A percentile compares a stretch with the other conserved stretches of the same genome.
phyloP scores from a whole-genome alignment of 2,797 vertebrate species.

The Benthosema pterotum region DNA sequence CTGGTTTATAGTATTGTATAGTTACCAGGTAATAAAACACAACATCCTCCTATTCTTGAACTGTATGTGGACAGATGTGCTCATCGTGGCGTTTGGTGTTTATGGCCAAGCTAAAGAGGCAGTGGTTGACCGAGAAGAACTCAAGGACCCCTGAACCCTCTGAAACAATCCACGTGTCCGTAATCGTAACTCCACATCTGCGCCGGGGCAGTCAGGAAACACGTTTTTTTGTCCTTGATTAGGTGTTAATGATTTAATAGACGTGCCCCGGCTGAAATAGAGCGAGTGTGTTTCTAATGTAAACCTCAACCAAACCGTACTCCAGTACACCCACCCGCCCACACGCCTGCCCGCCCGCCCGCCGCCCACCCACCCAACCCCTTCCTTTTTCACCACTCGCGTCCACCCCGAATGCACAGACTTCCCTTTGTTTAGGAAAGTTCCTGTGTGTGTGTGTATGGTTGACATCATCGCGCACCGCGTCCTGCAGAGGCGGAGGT shows the following conservation, averaged over 20 bases:
- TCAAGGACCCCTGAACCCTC: conserved; percentile 18
- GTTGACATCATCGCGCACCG: conserved; percentile 78
- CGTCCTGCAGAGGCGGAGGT: conserved; percentile 64
- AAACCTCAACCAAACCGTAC: conserved; percentile 40
- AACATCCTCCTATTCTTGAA: neutral
- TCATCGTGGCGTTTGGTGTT: neutral
- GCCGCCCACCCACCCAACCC: conserved; percentile 20
- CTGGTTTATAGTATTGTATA: too few species aligned
- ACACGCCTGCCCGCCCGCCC: conserved; percentile 2
- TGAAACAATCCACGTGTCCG: conserved; percentile 14
- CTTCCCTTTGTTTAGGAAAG: conserved; percentile 83
- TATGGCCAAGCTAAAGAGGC: neutral
- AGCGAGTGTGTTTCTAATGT: conserved; percentile 57
- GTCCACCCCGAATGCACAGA: conserved; percentile 77
- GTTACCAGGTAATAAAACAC: neutral
- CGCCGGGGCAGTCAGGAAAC: conserved; percentile 13
- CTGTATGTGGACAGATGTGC: conserved; percentile 1
- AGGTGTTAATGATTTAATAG: conserved; percentile 80
- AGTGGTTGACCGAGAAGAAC: conserved; percentile 4
- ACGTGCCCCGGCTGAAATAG: conserved; percentile 58
- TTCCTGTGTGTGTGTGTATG: conserved; percentile 75
- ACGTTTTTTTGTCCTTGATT: conserved; percentile 55
- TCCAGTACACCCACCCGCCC: neutral
- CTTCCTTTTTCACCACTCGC: conserved; percentile 52
- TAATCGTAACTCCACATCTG: conserved; percentile 43